Evolutionary conservation across 2,888 invertebrate species (phyloP).

Genomic region (Leucoptera coffeella): DNA sequence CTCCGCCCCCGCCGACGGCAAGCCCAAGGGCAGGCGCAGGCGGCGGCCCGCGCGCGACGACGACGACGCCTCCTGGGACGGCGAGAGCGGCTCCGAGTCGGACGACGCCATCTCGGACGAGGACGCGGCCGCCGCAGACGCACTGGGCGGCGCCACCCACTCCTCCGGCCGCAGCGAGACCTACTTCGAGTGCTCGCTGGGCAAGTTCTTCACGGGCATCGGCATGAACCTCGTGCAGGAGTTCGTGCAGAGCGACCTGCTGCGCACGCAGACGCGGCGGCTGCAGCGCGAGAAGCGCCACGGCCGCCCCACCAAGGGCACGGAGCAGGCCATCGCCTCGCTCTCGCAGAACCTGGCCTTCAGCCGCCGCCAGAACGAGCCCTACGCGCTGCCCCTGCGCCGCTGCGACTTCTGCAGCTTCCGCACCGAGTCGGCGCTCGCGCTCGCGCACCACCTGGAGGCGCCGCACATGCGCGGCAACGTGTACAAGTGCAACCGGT

Average conservation of each 20-base stretch:
- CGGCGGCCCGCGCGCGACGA: slow-evolving; percentile 32
- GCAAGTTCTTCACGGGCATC: slow-evolving; percentile 89
- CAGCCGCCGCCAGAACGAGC: slow-evolving; percentile 82
- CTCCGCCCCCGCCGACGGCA: slow-evolving; percentile 15
- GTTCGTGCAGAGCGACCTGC: slow-evolving; percentile 84
- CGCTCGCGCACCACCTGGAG: slow-evolving; percentile 86
- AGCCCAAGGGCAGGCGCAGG: slow-evolving; percentile 23
- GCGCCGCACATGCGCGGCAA: slow-evolving; percentile 89
- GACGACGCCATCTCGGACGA: slow-evolving; percentile 26
- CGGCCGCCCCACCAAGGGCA: slow-evolving; percentile 62
- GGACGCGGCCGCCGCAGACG: slow-evolving; percentile 36
- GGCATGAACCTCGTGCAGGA: slow-evolving; percentile 91
- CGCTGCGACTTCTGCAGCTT: slow-evolving; percentile 89
- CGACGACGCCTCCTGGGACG: slow-evolving; percentile 58
- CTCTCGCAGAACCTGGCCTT: slow-evolving; percentile 81
- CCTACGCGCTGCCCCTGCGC: slow-evolving; percentile 71
- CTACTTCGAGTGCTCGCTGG: slow-evolving; percentile 84
- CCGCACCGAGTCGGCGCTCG: slow-evolving; percentile 81
- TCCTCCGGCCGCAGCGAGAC: slow-evolving; percentile 52
- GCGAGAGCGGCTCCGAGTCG: slow-evolving; percentile 46
- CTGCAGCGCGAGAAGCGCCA: slow-evolving; percentile 63
- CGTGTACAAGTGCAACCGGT: slow-evolving; percentile 83
- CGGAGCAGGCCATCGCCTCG: slow-evolving; percentile 78
- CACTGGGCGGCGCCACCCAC: slow-evolving; percentile 12
- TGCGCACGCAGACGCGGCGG: slow-evolving; percentile 84